phyloP scores from a whole-genome alignment of 2,888 invertebrate species.

The Cyaniris semiargus region DNA sequence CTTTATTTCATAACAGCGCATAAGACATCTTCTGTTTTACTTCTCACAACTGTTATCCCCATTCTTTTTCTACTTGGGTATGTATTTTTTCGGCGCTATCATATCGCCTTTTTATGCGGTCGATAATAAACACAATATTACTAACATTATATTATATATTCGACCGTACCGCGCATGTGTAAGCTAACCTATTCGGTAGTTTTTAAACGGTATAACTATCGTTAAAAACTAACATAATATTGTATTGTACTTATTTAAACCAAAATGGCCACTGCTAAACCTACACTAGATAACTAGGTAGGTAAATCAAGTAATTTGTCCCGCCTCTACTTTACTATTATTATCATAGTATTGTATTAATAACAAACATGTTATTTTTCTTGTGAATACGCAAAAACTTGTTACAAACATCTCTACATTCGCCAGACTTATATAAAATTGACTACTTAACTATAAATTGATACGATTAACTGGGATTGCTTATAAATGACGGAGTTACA shows the following conservation, averaged over 20 bases:
- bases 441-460: slow-evolving; percentile 63
- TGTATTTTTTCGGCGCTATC: too few species aligned
- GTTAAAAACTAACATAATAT: not conserved
- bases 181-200: not conserved
- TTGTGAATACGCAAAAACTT: slow-evolving; percentile 35
- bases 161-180: too few species aligned
- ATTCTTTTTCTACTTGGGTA: too few species aligned
- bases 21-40: too few species aligned
- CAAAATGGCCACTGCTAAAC: not conserved
- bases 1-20: too few species aligned
- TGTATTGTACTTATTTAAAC: not conserved
- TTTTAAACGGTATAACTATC: not conserved
- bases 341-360: not conserved
- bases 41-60: too few species aligned
- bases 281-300: not conserved
- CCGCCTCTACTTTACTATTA: slow-evolving; percentile 3
- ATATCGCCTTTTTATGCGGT: too few species aligned
- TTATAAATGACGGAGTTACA: slow-evolving; percentile 65
- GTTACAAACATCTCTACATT: slow-evolving; percentile 52
- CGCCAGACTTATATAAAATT: slow-evolving; percentile 65
- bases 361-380: slow-evolving; percentile 16
- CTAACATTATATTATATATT: too few species aligned
- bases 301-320: not conserved
- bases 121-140: too few species aligned
- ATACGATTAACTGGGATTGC: slow-evolving; percentile 64